A percentile compares a stretch with the other conserved stretches of the same genome.
phyloP scores from a whole-genome alignment of 2,888 invertebrate species.

The Eilema caniola region DNA sequence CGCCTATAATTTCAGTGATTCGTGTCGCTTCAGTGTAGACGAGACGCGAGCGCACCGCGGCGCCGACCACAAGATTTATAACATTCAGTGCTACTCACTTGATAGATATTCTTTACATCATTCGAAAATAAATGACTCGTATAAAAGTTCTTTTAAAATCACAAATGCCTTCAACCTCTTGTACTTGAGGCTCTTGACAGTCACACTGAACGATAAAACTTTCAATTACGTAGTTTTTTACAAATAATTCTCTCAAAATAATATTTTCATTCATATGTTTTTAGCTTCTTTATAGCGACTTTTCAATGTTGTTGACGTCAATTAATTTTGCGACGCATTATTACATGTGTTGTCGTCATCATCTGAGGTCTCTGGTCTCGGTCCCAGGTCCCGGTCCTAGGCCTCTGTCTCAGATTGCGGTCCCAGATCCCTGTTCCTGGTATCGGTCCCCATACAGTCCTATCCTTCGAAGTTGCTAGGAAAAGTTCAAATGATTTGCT shows the following conservation, averaged over 20 bases:
- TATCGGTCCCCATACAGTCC: background rate
- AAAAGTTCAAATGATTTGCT: no score
- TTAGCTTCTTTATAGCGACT: conserved; percentile 16
- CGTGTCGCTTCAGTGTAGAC: conserved; percentile 24
- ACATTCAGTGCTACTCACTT: conserved; percentile 44
- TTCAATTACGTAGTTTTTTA: background rate
- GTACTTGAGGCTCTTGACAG: conserved; percentile 17
- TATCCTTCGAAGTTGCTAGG: background rate
- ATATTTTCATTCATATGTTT: conserved; percentile 20
- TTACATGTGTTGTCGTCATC: background rate
- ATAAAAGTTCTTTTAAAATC: conserved; percentile 23
- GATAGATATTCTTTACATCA: conserved; percentile 44
- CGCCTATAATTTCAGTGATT: conserved; percentile 35
- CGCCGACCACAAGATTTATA: conserved; percentile 60
- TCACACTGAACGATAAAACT: conserved; percentile 8
- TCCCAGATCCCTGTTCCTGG: background rate
- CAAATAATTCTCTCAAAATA: conserved; percentile 25
- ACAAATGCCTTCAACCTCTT: conserved; percentile 15
- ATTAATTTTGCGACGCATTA: conserved; percentile 26
- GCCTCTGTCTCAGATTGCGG: no score
- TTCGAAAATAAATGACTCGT: conserved; percentile 31
- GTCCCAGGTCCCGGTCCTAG: background rate
- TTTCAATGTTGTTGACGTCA: conserved; percentile 24
- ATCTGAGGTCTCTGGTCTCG: background rate
- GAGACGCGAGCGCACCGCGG: conserved; percentile 45